These are phyloP conservation scores for Copsychus sechellarum DNA, from an alignment of 2,113 vertebrate genomes.

Conservation along the genomic window DNA sequence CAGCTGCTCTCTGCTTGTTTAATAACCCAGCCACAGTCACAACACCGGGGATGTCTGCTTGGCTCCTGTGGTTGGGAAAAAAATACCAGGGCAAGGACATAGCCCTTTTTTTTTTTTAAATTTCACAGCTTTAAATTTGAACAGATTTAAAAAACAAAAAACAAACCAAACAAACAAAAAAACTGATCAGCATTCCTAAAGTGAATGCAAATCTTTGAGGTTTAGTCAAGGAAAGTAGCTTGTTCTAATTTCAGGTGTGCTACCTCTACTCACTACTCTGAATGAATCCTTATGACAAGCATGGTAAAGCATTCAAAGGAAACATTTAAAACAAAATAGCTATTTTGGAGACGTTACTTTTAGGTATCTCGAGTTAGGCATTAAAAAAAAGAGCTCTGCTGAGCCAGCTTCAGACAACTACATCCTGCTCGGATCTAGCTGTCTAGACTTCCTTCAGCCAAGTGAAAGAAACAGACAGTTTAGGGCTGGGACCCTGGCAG, in stretches of 20 bases:
- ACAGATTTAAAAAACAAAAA: not conserved
- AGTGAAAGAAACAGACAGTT: not conserved
- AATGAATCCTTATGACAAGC: not conserved
- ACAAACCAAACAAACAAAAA: not conserved
- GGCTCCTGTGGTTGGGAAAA: not conserved
- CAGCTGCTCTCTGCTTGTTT: not conserved
- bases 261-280: not conserved
- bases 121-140: not conserved
- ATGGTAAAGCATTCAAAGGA: not conserved
- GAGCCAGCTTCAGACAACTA: not conserved
- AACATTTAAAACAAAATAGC: not conserved
- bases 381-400: not conserved
- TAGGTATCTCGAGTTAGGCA: not conserved
- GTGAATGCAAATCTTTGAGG: not conserved
- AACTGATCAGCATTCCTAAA: not conserved
- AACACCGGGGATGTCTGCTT: rapidly evolving
- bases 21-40: not conserved
- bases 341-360: not conserved
- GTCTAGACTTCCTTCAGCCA: not conserved
- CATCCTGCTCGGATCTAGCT: not conserved
- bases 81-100: too few species aligned
- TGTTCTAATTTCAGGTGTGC: not conserved
- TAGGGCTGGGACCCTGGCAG: not conserved
- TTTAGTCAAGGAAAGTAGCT: not conserved
- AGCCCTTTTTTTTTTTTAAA: too few species aligned